phyloP scores from a whole-genome alignment of 2,113 vertebrate genomes.

The Gallinago jamesoni region DNA sequence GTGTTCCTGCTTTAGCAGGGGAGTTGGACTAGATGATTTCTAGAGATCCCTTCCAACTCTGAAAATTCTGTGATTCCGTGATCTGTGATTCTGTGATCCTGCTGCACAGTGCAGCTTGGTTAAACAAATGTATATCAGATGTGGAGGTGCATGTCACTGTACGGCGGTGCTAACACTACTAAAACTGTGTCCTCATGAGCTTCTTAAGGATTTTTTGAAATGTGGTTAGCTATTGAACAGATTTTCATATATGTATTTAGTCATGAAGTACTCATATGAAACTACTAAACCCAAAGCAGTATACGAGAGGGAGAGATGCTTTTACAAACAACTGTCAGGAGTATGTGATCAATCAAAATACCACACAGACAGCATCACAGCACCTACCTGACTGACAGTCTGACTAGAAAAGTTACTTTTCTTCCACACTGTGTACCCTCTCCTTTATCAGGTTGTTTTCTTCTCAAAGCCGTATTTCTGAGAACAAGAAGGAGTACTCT shows the following conservation, averaged over 20 bases:
- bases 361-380: background rate
- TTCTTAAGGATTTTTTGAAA: background rate
- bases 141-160: background rate
- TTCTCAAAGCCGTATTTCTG: background rate
- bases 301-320: background rate
- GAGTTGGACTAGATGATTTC: no score
- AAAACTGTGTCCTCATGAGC: background rate
- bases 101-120: background rate
- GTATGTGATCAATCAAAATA: background rate
- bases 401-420: background rate
- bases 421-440: no score
- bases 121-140: background rate
- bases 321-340: background rate
- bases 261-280: background rate
- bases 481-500: background rate
- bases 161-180: background rate
- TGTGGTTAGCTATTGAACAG: accelerated
- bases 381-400: background rate
- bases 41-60: no score
- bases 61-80: no score
- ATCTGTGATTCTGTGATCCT: no score
- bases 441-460: background rate
- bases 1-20: no score
- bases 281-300: background rate
- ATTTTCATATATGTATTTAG: background rate